These are phyloP conservation scores for Peromyscus attwateri DNA, from an alignment of 2,797 vertebrate genomes.

Conservation along the genomic window DNA sequence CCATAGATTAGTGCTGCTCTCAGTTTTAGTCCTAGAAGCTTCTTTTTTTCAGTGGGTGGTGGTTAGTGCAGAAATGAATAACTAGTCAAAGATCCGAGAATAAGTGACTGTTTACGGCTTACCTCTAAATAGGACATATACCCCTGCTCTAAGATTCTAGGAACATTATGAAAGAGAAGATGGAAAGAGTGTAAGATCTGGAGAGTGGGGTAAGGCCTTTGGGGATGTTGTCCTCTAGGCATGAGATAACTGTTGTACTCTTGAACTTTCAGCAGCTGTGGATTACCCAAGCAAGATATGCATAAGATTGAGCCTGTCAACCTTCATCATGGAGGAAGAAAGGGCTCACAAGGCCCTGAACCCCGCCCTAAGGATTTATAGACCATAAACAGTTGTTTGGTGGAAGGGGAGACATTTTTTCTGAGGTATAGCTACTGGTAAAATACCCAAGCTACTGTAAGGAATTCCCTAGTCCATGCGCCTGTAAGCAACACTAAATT, in stretches of 20 bases:
- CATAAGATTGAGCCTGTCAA: not conserved
- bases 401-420: not conserved
- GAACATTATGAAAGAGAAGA: not conserved
- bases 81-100: not conserved
- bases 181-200: not conserved
- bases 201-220: not conserved
- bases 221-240: not conserved
- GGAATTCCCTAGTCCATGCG: not conserved
- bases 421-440: too few species aligned
- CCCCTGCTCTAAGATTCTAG: not conserved
- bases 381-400: not conserved
- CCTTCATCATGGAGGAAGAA: not conserved
- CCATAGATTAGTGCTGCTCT: not conserved
- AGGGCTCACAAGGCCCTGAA: too few species aligned
- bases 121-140: not conserved
- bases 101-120: not conserved
- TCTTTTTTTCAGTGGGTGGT: not conserved
- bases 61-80: not conserved
- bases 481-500: not conserved
- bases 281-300: not conserved
- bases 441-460: not conserved
- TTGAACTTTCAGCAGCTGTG: not conserved
- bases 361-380: not conserved
- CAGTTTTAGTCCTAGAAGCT: not conserved
- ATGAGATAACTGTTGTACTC: too few species aligned